Base-by-base conservation (phyloP, 2,888 invertebrate genomes). In the Neocrepidodera transversa region DNA sequence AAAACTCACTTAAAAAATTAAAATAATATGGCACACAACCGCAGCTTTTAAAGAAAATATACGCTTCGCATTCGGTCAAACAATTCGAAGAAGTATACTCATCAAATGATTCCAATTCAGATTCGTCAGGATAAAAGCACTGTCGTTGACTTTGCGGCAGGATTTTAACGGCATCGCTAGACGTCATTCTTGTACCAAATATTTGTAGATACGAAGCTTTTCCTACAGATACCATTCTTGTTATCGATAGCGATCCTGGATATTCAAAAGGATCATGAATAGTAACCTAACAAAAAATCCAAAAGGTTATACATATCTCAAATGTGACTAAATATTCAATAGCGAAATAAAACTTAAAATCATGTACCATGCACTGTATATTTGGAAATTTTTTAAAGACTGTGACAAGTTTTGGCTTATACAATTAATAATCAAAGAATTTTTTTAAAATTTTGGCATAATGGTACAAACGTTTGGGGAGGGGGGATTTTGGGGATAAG, bases 11-110 rank as follows among this genome's bases (percentile, higher is more conserved):
- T 10, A 64, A 23, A 43, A 75, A 71, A 8, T 65, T 49, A 58
- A 66, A 78, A 60, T 68, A 76, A 61, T 68, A 74, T 2, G 76
- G 77, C 0, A 76, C 62, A 61, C 79, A 80, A 20, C 69, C 71
- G 60, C 80, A 80, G 3, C 47, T 7, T 1, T 62, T 5, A 16
- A 66, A 51, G 38, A 68, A 65, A 18, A 65, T 57, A 10, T 57
- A 30, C 6, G 74, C 66, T 42, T 66, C 66, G 52, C 76, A 76
- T 52, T 74, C 73, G 2, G 66, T 64, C 17, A 73, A 64, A 63
- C 80, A 80, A 51, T 77, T 79, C 0, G 71, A 65, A 55, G 70
- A 71, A 7, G 62, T 72, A 62, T 79, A 79, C 51, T 64, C 55
- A 8, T 56, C 48, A 73, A 66, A 74, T 53, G 70, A 74, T 20